Evolutionary conservation across 2,888 invertebrate genomes (phyloP), one percentile per base, ranked within the genome.

Genomic region (Campoletis raptor): DNA sequence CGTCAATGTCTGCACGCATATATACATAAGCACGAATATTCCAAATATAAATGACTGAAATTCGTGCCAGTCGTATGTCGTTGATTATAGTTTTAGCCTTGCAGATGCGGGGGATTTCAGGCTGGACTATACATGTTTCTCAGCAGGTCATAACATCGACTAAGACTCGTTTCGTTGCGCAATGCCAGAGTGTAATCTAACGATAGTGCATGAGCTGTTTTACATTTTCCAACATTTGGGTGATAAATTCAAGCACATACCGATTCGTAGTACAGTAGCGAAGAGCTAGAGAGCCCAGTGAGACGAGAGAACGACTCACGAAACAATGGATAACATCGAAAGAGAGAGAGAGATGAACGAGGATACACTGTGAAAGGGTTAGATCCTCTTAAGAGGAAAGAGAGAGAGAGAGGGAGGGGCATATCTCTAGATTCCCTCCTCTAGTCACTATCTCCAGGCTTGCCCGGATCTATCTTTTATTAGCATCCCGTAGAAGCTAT

Each of bases 401-500:
- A 67, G 70, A 30, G 6, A 61, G 52, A 45, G n/a, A 77, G 85
- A 88, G 87, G 74, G 37, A 74, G 79, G 73, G 83, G 78, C 77
- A 66, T 84, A 85, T 79, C 67, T 86, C 89, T 88, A 73, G 67
- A 69, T 76, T 82, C 82, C 77, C 73, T 81, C 37, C 67, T 73
- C 81, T 73, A 81, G 73, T 83, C 89, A 91, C 91, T 92, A 92
- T 92, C 92, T 92, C 85, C 84, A 86, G 89, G 61, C 81, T 87
- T 73, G 81, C 81, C 77, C 73, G 91, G 90, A 89, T 92, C 92
- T 92, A 93, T 94, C 93, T 94, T 94, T 94, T 93, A 93, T 93
- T 94, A 92, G 93, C 93, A 92, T 93, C 92, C 93, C 91, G 92
- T 92, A 90, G 92, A 92, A 93, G 92, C 93, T 92, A 93, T 93